A percentile compares a stretch with the other conserved stretches of the same genome.
These are phyloP conservation scores for Diarsia rubi DNA, from an alignment of 2,888 invertebrate genomes.

Conservation along the genomic window DNA sequence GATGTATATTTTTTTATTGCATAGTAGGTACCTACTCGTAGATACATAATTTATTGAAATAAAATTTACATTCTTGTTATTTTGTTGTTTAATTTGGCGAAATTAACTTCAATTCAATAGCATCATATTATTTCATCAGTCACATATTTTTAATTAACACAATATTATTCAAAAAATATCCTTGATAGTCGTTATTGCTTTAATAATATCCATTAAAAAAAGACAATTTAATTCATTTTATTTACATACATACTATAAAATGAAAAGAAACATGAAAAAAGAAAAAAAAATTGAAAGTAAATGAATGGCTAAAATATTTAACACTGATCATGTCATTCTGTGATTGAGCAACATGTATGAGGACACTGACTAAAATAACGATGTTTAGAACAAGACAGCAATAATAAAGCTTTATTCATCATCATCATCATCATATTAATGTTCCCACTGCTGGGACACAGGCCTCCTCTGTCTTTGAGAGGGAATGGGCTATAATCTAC, in stretches of 20 bases:
- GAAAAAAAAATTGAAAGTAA: background rate
- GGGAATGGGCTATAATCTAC: no score
- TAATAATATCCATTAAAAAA: background rate
- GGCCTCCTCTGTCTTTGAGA: no score
- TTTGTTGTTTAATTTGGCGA: conserved; percentile 33
- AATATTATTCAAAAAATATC: conserved; percentile 8
- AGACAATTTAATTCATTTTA: background rate
- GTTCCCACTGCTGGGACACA: no score
- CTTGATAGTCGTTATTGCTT: background rate
- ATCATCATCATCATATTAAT: no score
- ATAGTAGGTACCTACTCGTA: background rate
- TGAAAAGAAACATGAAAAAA: background rate
- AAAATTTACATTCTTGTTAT: conserved; percentile 29
- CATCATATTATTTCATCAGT: conserved; percentile 10
- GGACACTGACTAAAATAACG: background rate
- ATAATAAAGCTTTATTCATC: no score
- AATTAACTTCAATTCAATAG: background rate
- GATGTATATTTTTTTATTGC: conserved; percentile 4
- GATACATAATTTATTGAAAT: conserved; percentile 16
- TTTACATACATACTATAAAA: background rate
- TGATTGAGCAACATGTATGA: background rate
- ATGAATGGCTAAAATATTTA: background rate
- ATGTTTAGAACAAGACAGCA: background rate
- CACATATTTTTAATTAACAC: conserved; percentile 22
- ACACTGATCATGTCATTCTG: background rate